Evolutionary conservation across 1,140 invertebrate species (phyloP).

Genomic region (Zaprionus inermis): DNA sequence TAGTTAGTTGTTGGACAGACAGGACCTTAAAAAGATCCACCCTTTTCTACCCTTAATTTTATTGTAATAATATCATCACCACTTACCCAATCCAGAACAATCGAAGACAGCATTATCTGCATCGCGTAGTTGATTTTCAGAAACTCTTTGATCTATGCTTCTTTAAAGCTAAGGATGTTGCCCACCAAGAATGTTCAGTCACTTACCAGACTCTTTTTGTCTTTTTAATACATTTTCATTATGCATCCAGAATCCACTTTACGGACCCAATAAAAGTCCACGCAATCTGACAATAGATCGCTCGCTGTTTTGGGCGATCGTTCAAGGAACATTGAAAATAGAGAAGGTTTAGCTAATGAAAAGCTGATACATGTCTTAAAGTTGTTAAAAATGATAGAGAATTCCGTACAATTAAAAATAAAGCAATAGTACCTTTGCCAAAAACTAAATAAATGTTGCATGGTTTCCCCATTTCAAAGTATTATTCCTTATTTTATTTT

Average conservation of each 20-base stretch:
- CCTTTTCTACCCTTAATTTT: not conserved
- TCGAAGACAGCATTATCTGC: not conserved
- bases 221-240: not conserved
- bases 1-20: too few relatives aligned
- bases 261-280: slow-evolving; percentile 67
- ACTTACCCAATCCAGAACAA: not conserved
- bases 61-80: too few relatives aligned
- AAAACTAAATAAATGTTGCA: too few relatives aligned
- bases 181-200: not conserved
- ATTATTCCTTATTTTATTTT: too few relatives aligned
- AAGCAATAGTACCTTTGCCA: not conserved
- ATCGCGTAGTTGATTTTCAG: not conserved
- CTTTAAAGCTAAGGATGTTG: not conserved
- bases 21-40: not conserved
- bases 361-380: not conserved
- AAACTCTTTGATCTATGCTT: not conserved
- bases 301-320: slow-evolving; percentile 78
- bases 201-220: not conserved
- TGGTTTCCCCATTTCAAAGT: too few relatives aligned
- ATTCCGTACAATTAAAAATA: not conserved
- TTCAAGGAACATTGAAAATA: too few relatives aligned
- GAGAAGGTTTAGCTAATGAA: too few relatives aligned
- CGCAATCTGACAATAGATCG: slow-evolving; percentile 71
- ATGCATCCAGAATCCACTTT: slow-evolving; percentile 83
- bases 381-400: not conserved